Evolutionary conservation across 2,888 invertebrate genomes (phyloP).

Genomic region (Stenodema calcarata): DNA sequence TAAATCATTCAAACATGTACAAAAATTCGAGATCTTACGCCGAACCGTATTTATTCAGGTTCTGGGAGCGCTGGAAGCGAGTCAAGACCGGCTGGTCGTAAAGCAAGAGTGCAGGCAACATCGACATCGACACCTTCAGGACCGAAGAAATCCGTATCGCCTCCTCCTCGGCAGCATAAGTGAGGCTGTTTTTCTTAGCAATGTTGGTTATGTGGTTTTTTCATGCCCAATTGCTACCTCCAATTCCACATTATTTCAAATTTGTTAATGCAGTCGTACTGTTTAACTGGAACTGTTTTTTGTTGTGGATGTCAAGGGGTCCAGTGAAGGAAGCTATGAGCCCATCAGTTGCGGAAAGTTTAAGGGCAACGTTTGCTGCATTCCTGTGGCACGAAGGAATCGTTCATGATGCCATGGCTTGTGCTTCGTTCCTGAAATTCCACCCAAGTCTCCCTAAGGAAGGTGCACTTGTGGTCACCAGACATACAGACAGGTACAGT

Average conservation of each 20-base stretch:
- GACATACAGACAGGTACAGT: slow-evolving; percentile 60
- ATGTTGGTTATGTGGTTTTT: not conserved
- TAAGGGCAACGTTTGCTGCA: slow-evolving; percentile 94
- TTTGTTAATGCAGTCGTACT: not conserved
- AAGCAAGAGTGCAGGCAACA: slow-evolving; percentile 27
- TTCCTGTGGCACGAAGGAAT: slow-evolving; percentile 97
- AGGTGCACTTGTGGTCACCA: slow-evolving; percentile 76
- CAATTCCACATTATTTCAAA: not conserved
- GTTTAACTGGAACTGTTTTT: not conserved
- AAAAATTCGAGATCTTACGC: too few species aligned
- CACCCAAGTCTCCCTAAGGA: slow-evolving; percentile 85
- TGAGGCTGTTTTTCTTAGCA: not conserved
- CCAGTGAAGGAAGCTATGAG: slow-evolving; percentile 84
- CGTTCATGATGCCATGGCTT: slow-evolving; percentile 97
- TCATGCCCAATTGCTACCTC: not conserved
- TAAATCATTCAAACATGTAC: too few species aligned
- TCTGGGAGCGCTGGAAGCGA: slow-evolving; percentile 33
- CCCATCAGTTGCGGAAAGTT: slow-evolving; percentile 88
- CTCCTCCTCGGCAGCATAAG: slow-evolving; percentile 58
- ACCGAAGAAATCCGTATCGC: slow-evolving; percentile 62
- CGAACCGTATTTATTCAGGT: not conserved
- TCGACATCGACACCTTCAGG: not conserved
- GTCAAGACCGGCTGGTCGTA: slow-evolving; percentile 20
- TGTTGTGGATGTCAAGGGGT: slow-evolving; percentile 61
- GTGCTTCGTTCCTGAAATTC: slow-evolving; percentile 94